These are phyloP conservation scores for Lissocephala sabroskyi DNA, from an alignment of 2,888 invertebrate species.

Conservation along the genomic window DNA sequence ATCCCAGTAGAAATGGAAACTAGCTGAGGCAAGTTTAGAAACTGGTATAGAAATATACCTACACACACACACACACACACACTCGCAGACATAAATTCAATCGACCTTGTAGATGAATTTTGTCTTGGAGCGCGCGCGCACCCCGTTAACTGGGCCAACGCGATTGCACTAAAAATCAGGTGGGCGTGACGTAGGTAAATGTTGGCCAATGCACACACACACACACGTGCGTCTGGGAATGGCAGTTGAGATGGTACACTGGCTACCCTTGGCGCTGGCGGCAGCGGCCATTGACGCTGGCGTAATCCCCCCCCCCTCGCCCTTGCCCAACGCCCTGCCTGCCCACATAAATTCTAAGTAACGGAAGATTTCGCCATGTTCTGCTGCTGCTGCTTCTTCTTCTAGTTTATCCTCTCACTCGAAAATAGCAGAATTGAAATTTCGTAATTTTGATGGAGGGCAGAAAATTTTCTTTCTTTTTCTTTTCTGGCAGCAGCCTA, in stretches of 20 bases:
- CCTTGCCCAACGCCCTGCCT: no score
- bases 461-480: not conserved
- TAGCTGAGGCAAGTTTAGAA: conserved; percentile 64
- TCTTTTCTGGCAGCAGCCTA: conserved; percentile 24
- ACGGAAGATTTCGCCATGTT: no score
- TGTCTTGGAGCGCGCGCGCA: conserved; percentile 62
- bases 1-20: conserved; percentile 65
- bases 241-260: no score
- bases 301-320: no score
- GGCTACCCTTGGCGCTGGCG: no score
- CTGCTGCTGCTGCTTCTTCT: no score
- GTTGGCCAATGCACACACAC: conserved; percentile 48
- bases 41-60: conserved; percentile 52
- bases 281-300: no score
- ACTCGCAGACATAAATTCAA: conserved; percentile 37
- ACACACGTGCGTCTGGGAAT: conserved; percentile 29
- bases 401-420: conserved; percentile 29
- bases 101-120: conserved; percentile 65
- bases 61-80: conserved; percentile 28
- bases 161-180: conserved; percentile 62
- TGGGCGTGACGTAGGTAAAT: conserved; percentile 63
- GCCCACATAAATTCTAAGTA: no score
- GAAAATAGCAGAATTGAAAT: conserved; percentile 51
- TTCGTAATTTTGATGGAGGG: conserved; percentile 36
- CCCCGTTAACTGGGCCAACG: conserved; percentile 54